A percentile compares a stretch with the other conserved stretches of the same genome.
phyloP scores from a whole-genome alignment of 2,113 vertebrate genomes.

The Candoia aspera region DNA sequence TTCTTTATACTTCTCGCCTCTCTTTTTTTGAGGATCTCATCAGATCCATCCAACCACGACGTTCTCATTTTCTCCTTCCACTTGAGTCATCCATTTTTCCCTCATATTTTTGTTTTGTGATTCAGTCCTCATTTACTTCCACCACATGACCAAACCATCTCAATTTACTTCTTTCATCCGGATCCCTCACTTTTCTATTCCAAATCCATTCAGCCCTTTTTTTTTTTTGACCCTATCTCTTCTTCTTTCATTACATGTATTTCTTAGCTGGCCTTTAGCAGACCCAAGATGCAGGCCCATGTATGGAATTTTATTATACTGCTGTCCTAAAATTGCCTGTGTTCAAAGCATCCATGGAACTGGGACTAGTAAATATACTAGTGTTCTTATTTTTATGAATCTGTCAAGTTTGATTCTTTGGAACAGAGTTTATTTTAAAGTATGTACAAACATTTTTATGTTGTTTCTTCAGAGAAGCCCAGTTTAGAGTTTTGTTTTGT shows the following conservation, averaged over 20 bases:
- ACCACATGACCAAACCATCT: background rate
- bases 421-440: background rate
- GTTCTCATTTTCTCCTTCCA: background rate
- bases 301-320: background rate
- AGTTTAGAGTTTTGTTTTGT: background rate
- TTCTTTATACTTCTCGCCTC: too few relatives aligned
- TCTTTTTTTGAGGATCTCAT: too few relatives aligned
- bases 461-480: background rate
- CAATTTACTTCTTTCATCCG: background rate
- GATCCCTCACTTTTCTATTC: background rate
- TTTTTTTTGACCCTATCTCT: background rate
- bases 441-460: background rate
- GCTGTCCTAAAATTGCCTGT: background rate
- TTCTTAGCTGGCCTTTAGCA: background rate
- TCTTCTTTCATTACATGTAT: background rate
- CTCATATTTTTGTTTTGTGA: background rate
- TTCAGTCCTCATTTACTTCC: background rate
- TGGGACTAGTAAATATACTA: background rate
- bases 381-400: background rate
- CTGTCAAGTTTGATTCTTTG: background rate
- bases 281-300: background rate
- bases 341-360: background rate
- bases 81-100: background rate
- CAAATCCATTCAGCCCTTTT: background rate
- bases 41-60: background rate